These are phyloP conservation scores for Trachemys scripta DNA, from an alignment of 2,113 vertebrate genomes.

Conservation along the genomic window DNA sequence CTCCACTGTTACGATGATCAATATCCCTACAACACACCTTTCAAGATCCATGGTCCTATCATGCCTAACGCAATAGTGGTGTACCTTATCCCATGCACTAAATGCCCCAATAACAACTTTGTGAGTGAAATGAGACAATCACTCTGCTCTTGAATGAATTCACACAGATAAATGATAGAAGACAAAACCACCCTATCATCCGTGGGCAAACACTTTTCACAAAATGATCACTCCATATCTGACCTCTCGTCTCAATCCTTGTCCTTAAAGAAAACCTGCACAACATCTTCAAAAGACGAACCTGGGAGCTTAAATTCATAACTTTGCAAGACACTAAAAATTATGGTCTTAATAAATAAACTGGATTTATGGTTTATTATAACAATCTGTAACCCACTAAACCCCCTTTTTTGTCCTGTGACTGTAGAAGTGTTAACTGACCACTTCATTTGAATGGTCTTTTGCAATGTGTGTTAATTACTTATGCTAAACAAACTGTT, in stretches of 20 bases:
- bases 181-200: neutral
- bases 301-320: neutral
- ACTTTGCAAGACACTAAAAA: neutral
- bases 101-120: neutral
- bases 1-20: neutral
- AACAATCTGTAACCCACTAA: neutral
- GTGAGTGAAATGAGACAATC: neutral
- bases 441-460: neutral
- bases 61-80: neutral
- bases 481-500: neutral
- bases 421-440: neutral
- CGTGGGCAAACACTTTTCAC: neutral
- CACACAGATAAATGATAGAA: neutral
- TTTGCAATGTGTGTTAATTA: neutral
- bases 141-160: neutral
- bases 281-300: neutral
- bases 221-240: neutral
- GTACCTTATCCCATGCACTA: neutral
- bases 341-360: neutral
- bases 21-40: neutral
- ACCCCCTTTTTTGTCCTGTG: neutral
- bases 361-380: neutral
- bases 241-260: neutral
- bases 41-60: neutral
- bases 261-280: neutral